Conservation (phyloP, 2,888 invertebrate species). For the Clistopyga incitator region DNA sequence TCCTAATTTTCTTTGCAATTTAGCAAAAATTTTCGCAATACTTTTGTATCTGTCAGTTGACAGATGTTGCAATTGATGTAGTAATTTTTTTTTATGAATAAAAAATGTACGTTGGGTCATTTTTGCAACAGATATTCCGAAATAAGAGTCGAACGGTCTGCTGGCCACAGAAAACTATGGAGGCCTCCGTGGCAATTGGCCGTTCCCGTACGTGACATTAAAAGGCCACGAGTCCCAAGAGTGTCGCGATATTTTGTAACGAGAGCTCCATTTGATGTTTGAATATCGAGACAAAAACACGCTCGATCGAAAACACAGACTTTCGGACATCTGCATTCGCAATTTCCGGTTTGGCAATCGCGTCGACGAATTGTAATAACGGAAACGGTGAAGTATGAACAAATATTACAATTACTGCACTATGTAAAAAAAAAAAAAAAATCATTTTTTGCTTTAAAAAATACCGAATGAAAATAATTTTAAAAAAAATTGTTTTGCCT, state of each 20-base stretch:
- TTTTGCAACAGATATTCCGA: slow-evolving; percentile 13
- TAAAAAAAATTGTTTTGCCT: too few species aligned
- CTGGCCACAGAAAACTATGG: background rate
- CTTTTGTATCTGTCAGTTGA: too few species aligned
- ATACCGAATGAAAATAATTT: too few species aligned
- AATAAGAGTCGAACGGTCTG: slow-evolving; percentile 33
- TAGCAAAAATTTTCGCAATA: too few species aligned
- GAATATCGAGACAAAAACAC: slow-evolving; percentile 3
- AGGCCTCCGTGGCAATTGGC: slow-evolving; percentile 31
- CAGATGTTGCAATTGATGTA: background rate
- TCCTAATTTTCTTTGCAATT: background rate
- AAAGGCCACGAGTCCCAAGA: slow-evolving; percentile 29
- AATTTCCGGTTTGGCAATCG: slow-evolving; percentile 51
- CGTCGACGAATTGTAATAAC: background rate
- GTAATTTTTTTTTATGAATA: background rate
- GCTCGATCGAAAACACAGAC: slow-evolving; percentile 13
- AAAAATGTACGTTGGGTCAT: background rate
- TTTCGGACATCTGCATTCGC: background rate
- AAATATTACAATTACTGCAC: background rate
- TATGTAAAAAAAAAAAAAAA: too few species aligned
- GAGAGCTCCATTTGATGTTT: slow-evolving; percentile 45
- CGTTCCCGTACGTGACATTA: slow-evolving; percentile 50
- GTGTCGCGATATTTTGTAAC: slow-evolving; percentile 52
- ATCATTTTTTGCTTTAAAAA: background rate
- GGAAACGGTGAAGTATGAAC: background rate